Evolutionary conservation across 2,888 invertebrate species (phyloP), one percentile per base, ranked within the genome.

Genomic region (Ceraclea dissimilis): DNA sequence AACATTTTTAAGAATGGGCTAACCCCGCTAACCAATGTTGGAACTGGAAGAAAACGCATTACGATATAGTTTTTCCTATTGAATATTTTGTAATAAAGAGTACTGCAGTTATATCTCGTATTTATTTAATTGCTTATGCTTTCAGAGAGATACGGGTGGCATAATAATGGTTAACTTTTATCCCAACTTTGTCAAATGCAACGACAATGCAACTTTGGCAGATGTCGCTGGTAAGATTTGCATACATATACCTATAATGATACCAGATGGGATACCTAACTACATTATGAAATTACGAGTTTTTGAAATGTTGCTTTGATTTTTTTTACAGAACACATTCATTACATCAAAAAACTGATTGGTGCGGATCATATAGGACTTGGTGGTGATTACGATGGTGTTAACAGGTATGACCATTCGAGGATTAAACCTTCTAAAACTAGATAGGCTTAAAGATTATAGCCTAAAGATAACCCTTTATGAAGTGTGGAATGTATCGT

Each of bases 121-220:
- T n/a, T n/a, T n/a, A n/a, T n/a, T n/a, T n/a, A n/a, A n/a, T n/a
- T n/a, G n/a, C n/a, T n/a, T n/a, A n/a, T n/a, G n/a, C n/a, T n/a
- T 39, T 20, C 70, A 84, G 83, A 80, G 80, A 73, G 70, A 72
- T 60, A 88, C 86, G 63, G 78, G 80, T 21, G 88, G 88, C 2
- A 74, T 88, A 22, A 83, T 88, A 2, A 88, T 88, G 88, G 83
- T 88, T 10, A 87, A 85, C 67, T 88, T 88, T 68, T 86, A 81
- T 68, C 79, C 78, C 1, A 72, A 71, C 51, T 88, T 83, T 67
- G 77, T 87, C 60, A 75, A 72, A 64, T 78, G 74, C 60, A 71
- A 74, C 1, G 75, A 75, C 1, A 79, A 79, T 56, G 83, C 84
- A 0, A 83, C 81, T 0, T 73, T 87, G n/a, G 72, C 79, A 1